Evolutionary conservation across 1,140 invertebrate species (phyloP), one percentile per base, ranked within the genome.

Genomic region (Drosophila suzukii): DNA sequence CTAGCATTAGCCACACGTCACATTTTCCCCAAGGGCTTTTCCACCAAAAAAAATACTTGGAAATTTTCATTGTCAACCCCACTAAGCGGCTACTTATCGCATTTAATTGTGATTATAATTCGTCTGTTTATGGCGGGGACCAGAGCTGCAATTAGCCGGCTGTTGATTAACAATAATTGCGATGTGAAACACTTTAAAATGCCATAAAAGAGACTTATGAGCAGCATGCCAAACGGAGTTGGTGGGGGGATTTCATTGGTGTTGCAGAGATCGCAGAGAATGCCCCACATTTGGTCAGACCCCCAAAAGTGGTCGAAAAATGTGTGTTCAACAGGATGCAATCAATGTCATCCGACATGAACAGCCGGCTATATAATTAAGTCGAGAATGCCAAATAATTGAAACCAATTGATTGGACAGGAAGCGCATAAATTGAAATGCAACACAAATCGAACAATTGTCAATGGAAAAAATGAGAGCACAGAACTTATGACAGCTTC

Each of bases 41-140:
- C 38, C 49, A 30, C 6, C n/a, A 17, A 61, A 46, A 61, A 46
- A 66, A 66, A 46, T 43, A 43, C 32, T 32, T 39, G 15, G 59
- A 24, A 20, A 24, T 58, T 73, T 81, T 78, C 74, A 82, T 81
- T 78, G 75, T 61, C 75, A 81, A 71, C 73, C 53, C 13, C n/a
- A 17, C 51, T 27, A 65, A 55, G 30, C 53, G 56, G 43, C 50
- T 67, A 75, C 59, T 79, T 83, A 83, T 50, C 59, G 70, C 62
- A 71, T 65, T 79, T 57, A 75, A 84, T 84, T 83, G 60, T 55
- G 59, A 66, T 72, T 83, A 76, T 62, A 80, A 79, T 71, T 83
- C 59, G 71, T 76, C 53, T 62, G 44, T 66, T 66, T 68, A 27
- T 50, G 46, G 60, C 60, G 6, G 59, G 7, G 63, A 39, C 43